These are phyloP conservation scores for Tipula confusa DNA, from an alignment of 2,888 invertebrate genomes.

Conservation along the genomic window DNA sequence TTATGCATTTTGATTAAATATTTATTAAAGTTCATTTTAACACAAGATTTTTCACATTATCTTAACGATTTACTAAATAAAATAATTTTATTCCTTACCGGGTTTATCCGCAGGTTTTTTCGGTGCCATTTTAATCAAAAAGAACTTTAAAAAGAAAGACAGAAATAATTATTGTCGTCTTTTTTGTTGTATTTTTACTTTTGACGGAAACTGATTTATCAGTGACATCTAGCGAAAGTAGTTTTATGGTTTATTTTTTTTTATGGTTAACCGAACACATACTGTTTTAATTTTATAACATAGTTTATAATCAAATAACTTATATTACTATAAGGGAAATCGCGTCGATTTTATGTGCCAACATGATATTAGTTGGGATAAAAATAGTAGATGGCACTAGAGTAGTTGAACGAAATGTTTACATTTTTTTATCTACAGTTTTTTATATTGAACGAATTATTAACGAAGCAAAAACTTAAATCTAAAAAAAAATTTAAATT, in stretches of 20 bases:
- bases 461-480: no score
- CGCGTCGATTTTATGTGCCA: no score
- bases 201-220: not conserved
- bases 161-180: not conserved
- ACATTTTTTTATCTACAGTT: no score
- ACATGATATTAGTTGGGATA: no score
- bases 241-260: not conserved
- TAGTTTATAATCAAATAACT: no score
- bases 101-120: slow-evolving; percentile 82
- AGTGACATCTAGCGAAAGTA: not conserved
- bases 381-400: no score
- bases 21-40: slow-evolving; percentile 30
- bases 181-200: not conserved
- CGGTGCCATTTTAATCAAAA: slow-evolving; percentile 73
- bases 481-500: no score
- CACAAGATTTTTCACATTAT: slow-evolving; percentile 34
- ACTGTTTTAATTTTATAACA: no score
- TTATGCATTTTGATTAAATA: not conserved
- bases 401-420: no score
- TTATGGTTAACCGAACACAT: not conserved
- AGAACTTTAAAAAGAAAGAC: slow-evolving; percentile 37
- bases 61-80: slow-evolving; percentile 34
- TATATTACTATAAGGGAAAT: no score
- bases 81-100: slow-evolving; percentile 57
- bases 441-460: no score